These are phyloP conservation scores for Pheucticus melanocephalus DNA, from an alignment of 2,113 vertebrate genomes.

Conservation along the genomic window DNA sequence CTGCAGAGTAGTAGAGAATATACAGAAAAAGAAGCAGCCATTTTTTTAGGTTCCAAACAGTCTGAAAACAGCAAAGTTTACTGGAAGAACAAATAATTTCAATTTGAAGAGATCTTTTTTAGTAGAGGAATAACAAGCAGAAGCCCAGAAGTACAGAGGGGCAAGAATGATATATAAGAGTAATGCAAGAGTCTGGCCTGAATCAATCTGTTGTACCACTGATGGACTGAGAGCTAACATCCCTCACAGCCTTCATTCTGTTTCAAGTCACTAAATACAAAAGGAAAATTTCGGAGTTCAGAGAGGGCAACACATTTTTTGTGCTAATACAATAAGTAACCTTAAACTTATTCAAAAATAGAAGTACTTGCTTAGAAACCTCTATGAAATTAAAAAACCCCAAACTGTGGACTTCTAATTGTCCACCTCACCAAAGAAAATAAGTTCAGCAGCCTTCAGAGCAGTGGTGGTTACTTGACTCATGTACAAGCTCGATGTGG, in stretches of 20 bases:
- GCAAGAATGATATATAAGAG: neutral
- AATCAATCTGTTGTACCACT: neutral
- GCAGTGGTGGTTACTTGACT: neutral
- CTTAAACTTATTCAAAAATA: neutral
- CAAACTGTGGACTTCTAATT: neutral
- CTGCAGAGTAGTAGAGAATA: neutral
- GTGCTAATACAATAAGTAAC: neutral
- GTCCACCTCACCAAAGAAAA: neutral
- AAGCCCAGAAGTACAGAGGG: neutral
- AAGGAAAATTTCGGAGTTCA: neutral
- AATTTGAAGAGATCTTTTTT: neutral
- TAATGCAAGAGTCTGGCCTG: neutral
- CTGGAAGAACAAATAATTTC: neutral
- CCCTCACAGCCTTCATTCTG: neutral
- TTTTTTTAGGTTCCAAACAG: neutral
- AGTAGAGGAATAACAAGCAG: neutral
- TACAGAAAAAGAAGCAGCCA: neutral
- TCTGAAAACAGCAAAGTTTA: neutral
- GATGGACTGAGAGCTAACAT: neutral
- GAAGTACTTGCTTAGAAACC: neutral
- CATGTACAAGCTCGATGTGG: neutral
- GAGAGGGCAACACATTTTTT: neutral
- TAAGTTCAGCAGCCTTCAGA: neutral
- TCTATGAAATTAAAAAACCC: neutral
- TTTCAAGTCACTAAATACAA: neutral